Conservation (phyloP, 2,888 invertebrate genomes). For the Ectemnius lituratus region DNA sequence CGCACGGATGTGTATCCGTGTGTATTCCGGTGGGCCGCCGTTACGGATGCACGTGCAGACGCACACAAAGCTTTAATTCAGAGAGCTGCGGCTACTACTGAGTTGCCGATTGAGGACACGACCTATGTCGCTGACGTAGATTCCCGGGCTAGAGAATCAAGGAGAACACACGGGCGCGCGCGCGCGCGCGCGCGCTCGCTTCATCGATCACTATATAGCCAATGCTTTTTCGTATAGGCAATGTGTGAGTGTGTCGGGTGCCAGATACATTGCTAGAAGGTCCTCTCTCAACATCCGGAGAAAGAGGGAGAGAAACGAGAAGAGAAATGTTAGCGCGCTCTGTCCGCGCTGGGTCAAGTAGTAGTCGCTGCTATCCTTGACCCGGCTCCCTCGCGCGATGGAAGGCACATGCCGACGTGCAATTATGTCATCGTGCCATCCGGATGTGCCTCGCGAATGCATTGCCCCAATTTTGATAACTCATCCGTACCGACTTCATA, state of each 20-base stretch:
- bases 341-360: conserved; percentile 22
- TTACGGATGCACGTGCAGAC: conserved; percentile 1
- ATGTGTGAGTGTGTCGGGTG: not conserved
- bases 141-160: conserved; percentile 54
- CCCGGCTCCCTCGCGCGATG: conserved; percentile 22
- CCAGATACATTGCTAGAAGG: not conserved
- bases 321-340: conserved; percentile 15
- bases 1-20: not conserved
- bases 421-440: conserved; percentile 47
- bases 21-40: not conserved
- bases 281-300: not conserved
- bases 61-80: conserved; percentile 40
- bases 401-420: conserved; percentile 22
- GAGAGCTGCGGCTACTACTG: conserved; percentile 41
- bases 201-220: not conserved
- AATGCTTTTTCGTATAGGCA: not conserved
- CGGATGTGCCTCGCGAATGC: conserved; percentile 34
- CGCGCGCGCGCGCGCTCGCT: not conserved
- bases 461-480: conserved; percentile 29
- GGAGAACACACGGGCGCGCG: conserved; percentile 40
- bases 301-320: not conserved
- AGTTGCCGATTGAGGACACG: conserved; percentile 51
- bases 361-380: conserved; percentile 42
- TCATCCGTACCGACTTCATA: too few relatives aligned
- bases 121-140: conserved; percentile 55